Conservation (phyloP, 2,888 invertebrate species). For the Eudemis profundana region DNA sequence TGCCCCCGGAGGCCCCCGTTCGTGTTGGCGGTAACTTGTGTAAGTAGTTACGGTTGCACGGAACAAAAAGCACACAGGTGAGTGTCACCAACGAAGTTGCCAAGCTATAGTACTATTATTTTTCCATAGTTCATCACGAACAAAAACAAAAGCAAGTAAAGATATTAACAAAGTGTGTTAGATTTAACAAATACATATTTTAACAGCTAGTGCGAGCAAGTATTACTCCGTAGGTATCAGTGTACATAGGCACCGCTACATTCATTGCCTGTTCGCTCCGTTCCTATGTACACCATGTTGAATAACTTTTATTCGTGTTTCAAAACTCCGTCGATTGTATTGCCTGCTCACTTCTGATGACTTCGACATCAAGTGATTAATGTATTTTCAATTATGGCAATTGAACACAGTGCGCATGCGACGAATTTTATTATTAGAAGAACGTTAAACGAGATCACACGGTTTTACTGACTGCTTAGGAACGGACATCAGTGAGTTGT, state of each 20-base stretch:
- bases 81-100: no score
- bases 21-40: no score
- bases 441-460: conserved; percentile 68
- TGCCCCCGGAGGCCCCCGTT: no score
- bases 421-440: conserved; percentile 74
- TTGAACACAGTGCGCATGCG: conserved; percentile 79
- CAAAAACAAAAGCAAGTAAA: no score
- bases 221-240: neutral
- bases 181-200: neutral
- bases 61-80: no score
- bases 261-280: neutral
- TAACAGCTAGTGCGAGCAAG: neutral
- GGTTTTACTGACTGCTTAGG: conserved; percentile 55
- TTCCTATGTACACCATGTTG: conserved; percentile 56
- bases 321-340: conserved; percentile 71
- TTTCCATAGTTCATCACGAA: no score
- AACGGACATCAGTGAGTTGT: conserved; percentile 54
- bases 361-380: conserved; percentile 72
- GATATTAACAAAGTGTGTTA: no score
- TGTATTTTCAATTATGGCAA: conserved; percentile 78
- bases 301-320: conserved; percentile 70
- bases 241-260: conserved; percentile 10
- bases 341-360: conserved; percentile 55
- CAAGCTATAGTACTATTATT: no score
- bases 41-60: no score